Conservation (phyloP, 2,797 vertebrate genomes). For the Macrochelys suwanniensis region DNA sequence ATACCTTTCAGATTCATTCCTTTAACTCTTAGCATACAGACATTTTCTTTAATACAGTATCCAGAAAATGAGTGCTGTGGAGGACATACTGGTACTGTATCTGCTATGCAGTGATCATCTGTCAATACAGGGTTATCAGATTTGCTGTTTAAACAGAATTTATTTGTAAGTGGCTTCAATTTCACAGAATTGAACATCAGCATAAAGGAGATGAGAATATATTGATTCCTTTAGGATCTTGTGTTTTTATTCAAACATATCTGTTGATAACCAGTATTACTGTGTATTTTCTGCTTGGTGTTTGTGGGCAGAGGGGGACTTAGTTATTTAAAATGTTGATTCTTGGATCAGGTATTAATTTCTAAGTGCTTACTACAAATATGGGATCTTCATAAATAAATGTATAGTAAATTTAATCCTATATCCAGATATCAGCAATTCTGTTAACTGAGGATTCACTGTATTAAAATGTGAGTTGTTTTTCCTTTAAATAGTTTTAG, state of each 20-base stretch:
- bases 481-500: constrained; percentile 34
- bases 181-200: background rate
- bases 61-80: background rate
- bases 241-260: background rate
- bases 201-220: background rate
- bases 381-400: background rate
- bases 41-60: background rate
- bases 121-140: background rate
- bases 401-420: constrained; percentile 14
- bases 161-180: background rate
- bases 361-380: background rate
- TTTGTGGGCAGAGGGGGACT: background rate
- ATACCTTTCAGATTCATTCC: background rate
- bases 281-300: background rate
- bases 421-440: background rate
- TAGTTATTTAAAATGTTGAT: background rate
- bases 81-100: background rate
- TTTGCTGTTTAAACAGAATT: background rate
- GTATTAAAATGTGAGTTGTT: constrained; percentile 8
- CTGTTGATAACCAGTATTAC: background rate
- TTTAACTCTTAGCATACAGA: background rate
- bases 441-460: constrained; percentile 28
- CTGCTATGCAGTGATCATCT: background rate
- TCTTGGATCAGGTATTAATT: background rate
- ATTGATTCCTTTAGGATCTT: background rate